Conservation (phyloP, 2,888 invertebrate species). For the Hermaeophaga mercurialis region DNA sequence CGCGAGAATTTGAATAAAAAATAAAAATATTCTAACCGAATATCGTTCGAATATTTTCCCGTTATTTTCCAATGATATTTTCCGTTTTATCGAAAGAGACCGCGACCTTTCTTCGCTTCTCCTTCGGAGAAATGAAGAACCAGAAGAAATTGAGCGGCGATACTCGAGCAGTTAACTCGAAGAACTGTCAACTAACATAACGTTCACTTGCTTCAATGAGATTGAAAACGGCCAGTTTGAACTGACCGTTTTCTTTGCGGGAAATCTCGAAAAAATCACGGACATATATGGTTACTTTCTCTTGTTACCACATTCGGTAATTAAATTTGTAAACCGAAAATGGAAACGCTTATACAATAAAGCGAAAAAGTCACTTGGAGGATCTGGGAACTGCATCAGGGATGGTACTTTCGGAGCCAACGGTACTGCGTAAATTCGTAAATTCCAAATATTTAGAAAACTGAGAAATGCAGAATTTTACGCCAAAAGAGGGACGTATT, state of each 20-base stretch:
- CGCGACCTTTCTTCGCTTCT: neutral
- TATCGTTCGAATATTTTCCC: neutral
- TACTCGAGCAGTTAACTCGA: slow-evolving; percentile 2
- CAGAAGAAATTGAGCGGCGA: slow-evolving; percentile 16
- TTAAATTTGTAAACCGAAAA: no score
- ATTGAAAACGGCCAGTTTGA: slow-evolving; percentile 1
- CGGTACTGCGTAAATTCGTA: no score
- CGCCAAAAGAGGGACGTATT: no score
- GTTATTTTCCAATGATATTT: slow-evolving; percentile 3
- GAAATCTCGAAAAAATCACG: neutral
- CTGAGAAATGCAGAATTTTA: no score
- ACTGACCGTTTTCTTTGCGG: neutral
- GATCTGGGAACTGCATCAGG: no score
- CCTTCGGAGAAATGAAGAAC: slow-evolving; percentile 6
- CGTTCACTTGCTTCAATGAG: slow-evolving; percentile 4
- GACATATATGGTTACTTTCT: slow-evolving; percentile 9
- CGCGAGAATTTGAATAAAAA: neutral
- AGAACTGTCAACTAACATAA: slow-evolving; percentile 14
- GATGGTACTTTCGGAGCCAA: no score
- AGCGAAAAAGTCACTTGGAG: no score
- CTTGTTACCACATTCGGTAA: no score
- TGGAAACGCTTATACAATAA: no score
- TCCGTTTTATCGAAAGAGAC: neutral
- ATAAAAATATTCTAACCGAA: neutral
- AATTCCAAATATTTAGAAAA: no score